These are phyloP conservation scores for Trichogramma dendrolimi DNA, from an alignment of 2,888 invertebrate genomes.

Conservation along the genomic window DNA sequence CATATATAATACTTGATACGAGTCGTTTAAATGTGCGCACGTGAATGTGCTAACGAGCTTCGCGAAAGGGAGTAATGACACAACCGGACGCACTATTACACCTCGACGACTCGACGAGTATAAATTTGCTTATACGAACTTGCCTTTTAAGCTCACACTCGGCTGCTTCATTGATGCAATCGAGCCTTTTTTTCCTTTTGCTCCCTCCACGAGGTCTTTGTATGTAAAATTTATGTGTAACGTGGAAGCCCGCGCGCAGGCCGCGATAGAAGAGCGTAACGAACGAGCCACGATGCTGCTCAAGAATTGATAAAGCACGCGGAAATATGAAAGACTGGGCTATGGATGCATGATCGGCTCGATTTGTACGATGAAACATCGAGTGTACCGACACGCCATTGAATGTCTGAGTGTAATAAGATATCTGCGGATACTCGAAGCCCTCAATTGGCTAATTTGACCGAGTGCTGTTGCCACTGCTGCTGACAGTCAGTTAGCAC, in stretches of 20 bases:
- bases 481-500: conserved; percentile 45
- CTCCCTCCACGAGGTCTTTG: conserved; percentile 32
- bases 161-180: neutral
- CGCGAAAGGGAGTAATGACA: conserved; percentile 48
- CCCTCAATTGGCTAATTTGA: conserved; percentile 53
- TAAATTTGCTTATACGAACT: conserved; percentile 46
- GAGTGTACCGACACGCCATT: conserved; percentile 18
- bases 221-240: too few species aligned
- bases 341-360: too few species aligned
- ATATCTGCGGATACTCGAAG: conserved; percentile 54
- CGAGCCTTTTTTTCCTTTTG: conserved; percentile 35
- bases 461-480: too few species aligned
- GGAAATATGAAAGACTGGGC: neutral
- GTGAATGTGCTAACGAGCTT: conserved; percentile 42
- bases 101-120: conserved; percentile 26
- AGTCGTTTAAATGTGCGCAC: conserved; percentile 30
- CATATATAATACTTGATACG: conserved; percentile 5
- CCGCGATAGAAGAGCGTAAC: conserved; percentile 4
- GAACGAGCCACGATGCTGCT: conserved; percentile 4
- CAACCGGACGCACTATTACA: conserved; percentile 38
- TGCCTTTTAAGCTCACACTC: conserved; percentile 31
- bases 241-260: too few species aligned
- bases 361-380: too few species aligned
- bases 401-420: conserved; percentile 50
- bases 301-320: neutral